Percentiles rank a stretch among this genome's conserved stretches.
These are phyloP conservation scores for Calliphora vicina DNA, from an alignment of 1,140 invertebrate genomes.

Conservation along the genomic window DNA sequence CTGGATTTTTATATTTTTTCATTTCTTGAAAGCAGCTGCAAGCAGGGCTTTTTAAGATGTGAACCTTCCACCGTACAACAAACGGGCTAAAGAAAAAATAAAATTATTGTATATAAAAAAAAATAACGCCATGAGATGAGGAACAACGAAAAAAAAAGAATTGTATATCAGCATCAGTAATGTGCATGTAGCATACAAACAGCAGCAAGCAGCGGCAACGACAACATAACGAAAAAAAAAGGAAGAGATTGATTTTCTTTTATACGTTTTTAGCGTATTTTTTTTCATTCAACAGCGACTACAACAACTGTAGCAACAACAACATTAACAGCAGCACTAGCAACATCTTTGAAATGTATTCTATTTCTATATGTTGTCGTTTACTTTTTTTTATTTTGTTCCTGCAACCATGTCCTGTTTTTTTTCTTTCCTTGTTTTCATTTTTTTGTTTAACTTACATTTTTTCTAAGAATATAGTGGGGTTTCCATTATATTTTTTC, in stretches of 20 bases:
- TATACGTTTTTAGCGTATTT: slow-evolving; percentile 23
- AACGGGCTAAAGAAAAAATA: not conserved
- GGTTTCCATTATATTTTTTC: not conserved
- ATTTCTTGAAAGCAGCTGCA: slow-evolving; percentile 20
- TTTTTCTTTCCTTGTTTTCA: not conserved
- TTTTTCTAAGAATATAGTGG: not conserved
- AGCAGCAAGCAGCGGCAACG: not conserved
- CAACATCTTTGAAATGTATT: slow-evolving; percentile 30
- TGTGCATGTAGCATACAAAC: slow-evolving; percentile 24
- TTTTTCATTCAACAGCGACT: slow-evolving; percentile 7
- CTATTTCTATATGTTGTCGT: slow-evolving; percentile 20
- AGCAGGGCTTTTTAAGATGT: slow-evolving; percentile 29
- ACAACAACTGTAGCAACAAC: not conserved
- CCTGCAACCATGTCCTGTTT: not conserved
- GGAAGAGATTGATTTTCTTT: slow-evolving; percentile 33
- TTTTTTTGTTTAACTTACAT: not conserved
- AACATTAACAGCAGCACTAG: not conserved
- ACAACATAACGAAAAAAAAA: not conserved
- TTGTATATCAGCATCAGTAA: slow-evolving; percentile 17
- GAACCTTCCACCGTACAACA: not conserved
- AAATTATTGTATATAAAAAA: not conserved
- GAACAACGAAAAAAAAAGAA: not conserved
- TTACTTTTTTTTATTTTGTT: not conserved
- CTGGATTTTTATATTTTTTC: slow-evolving; percentile 43
- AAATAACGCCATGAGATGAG: not conserved